Evolutionary conservation across 2,797 vertebrate species (phyloP).

Genomic region (Ambastaia sidthimunki): DNA sequence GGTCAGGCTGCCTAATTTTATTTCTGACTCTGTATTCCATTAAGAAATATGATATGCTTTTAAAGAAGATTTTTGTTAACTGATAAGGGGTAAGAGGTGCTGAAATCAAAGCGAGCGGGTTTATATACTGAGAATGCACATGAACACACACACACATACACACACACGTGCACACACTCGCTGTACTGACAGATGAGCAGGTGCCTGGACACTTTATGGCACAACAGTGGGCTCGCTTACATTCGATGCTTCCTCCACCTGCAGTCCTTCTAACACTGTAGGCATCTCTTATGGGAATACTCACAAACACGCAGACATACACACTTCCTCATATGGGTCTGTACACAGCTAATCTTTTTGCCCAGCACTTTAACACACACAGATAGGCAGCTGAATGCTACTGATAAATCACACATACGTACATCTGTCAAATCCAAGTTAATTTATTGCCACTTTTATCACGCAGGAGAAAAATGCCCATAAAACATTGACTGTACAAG

Average conservation of each 20-base stretch:
- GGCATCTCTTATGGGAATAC: slow-evolving; percentile 39
- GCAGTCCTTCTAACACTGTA: slow-evolving; percentile 40
- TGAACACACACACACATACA: slow-evolving; percentile 8
- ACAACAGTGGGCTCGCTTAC: slow-evolving; percentile 43
- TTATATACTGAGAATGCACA: neutral
- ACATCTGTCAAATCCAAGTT: neutral
- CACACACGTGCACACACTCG: slow-evolving; percentile 34
- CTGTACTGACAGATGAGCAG: slow-evolving; percentile 50
- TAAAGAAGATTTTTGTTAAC: slow-evolving; percentile 28
- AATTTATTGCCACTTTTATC: neutral
- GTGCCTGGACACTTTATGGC: slow-evolving; percentile 60
- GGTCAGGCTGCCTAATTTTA: neutral
- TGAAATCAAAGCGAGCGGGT: slow-evolving; percentile 1
- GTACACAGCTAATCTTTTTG: slow-evolving; percentile 47
- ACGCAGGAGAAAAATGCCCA: neutral
- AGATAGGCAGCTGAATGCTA: neutral
- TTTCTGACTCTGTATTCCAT: neutral
- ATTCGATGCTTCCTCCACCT: slow-evolving; percentile 43
- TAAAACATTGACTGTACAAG: neutral
- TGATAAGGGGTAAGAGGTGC: slow-evolving; percentile 17
- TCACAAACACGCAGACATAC: slow-evolving; percentile 47
- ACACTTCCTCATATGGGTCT: slow-evolving; percentile 7
- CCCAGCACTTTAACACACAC: neutral
- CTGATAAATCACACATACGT: neutral
- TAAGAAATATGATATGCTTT: neutral